Evolutionary conservation across 2,797 vertebrate species (phyloP), one percentile per base, ranked within the genome.

Genomic region (Muscicapa striata): DNA sequence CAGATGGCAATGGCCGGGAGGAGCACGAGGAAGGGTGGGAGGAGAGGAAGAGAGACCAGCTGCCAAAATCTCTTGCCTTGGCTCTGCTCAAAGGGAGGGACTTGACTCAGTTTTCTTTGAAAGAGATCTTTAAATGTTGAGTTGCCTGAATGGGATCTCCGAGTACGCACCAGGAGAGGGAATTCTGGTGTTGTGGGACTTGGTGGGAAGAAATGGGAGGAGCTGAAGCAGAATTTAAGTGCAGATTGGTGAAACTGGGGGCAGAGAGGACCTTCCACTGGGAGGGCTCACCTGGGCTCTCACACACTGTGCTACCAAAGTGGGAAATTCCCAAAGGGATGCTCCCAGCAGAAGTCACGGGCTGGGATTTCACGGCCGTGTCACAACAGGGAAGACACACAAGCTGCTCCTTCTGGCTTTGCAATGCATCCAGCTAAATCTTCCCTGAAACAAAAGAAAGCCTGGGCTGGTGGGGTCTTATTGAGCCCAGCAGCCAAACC

Each of bases 1-100:
- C 96, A 94, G 91, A 95, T 91, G 96, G 94, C 64, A 64, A 23
- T 67, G 84, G 75, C 82, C 85, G 82, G 72, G 94, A 93, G 89
- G 89, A 95, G 89, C 5, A 5, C n/a, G 49, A 59, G 78, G 75
- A 95, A 93, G 46, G 58, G 83, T 95, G 64, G 88, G 89, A 90
- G 93, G 86, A 66, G 80, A 89, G 87, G 84, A 90, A 91, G 79
- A 61, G 55, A 36, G 36, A 52, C 79, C 76, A 84, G 91, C 85
- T 94, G 91, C 82, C 93, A 86, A 84, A 94, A 76, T 19, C 15
- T 23, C 89, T 94, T 59, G 69, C n/a, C 81, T 96, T 91, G 90
- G 87, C 67, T 87, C 88, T 58, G 91, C 64, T 94, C 34, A 40
- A 41, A 21, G 52, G 32, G 49, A 75, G 68, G 69, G 69, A 84